phyloP scores from a whole-genome alignment of 1,140 invertebrate species.

The Pectinophora gossypiella region DNA sequence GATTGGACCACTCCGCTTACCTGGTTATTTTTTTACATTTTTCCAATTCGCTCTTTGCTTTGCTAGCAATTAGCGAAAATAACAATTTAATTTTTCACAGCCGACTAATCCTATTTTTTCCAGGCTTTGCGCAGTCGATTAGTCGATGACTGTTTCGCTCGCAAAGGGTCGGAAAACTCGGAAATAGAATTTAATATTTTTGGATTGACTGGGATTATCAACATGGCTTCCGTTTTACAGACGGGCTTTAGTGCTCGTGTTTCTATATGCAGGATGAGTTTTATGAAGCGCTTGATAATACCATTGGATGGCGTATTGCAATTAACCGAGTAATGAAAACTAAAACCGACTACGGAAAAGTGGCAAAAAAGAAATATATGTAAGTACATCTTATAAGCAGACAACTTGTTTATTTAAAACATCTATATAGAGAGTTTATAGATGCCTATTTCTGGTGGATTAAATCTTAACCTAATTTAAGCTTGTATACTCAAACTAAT shows the following conservation, averaged over 20 bases:
- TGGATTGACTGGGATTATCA: not conserved
- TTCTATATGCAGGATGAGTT: too few relatives aligned
- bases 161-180: not conserved
- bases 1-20: constrained; percentile 61
- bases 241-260: not conserved
- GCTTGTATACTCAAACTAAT: too few relatives aligned
- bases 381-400: too few relatives aligned
- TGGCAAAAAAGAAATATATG: too few relatives aligned
- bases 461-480: too few relatives aligned
- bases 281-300: too few relatives aligned
- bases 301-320: too few relatives aligned
- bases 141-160: constrained; percentile 22
- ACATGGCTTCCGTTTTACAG: not conserved
- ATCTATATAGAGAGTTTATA: too few relatives aligned
- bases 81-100: constrained; percentile 38
- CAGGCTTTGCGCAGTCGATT: constrained; percentile 11
- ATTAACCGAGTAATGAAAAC: too few relatives aligned
- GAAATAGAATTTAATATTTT: not conserved
- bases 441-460: too few relatives aligned
- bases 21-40: constrained; percentile 47
- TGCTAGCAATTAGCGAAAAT: constrained; percentile 42
- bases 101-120: not conserved
- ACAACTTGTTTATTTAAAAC: too few relatives aligned
- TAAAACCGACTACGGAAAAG: too few relatives aligned
- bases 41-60: constrained; percentile 39